These are phyloP conservation scores for Echinometra lucunter DNA, from an alignment of 53 echinoderm and acorn worm genomes.

Conservation along the genomic window DNA sequence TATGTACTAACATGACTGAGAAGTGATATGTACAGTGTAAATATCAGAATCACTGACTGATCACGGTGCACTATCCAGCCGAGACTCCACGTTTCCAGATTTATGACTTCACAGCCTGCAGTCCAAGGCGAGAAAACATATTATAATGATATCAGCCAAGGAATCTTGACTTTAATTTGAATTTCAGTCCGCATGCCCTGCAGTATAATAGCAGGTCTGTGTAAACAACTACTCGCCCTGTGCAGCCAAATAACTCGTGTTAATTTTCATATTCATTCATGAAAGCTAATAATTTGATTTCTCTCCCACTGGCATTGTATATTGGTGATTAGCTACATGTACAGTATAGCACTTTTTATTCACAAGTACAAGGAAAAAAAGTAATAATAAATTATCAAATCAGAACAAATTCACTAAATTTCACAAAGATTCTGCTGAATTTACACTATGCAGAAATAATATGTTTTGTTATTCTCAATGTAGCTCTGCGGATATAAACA, in stretches of 20 bases:
- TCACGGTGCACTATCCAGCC: neutral
- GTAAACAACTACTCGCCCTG: slow-evolving; percentile 17
- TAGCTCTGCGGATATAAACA: no score
- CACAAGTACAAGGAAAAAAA: no score
- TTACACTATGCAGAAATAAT: no score
- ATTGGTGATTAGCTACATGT: neutral
- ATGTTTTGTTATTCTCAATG: no score
- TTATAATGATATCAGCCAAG: slow-evolving; percentile 28
- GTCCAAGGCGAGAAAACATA: neutral
- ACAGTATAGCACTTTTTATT: no score
- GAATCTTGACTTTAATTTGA: slow-evolving; percentile 43
- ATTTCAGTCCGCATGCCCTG: slow-evolving; percentile 35
- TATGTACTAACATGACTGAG: neutral
- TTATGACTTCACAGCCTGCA: neutral
- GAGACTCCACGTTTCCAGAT: neutral
- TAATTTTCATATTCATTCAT: slow-evolving; percentile 24
- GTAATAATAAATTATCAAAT: no score
- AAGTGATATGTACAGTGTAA: neutral
- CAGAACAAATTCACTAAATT: no score
- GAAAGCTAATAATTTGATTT: neutral
- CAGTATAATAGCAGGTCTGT: neutral
- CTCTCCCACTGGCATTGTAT: neutral
- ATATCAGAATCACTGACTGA: neutral
- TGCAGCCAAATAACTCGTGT: neutral
- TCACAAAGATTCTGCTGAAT: no score